Conservation (phyloP, 2,888 invertebrate species). For the Brachylomia viminalis region DNA sequence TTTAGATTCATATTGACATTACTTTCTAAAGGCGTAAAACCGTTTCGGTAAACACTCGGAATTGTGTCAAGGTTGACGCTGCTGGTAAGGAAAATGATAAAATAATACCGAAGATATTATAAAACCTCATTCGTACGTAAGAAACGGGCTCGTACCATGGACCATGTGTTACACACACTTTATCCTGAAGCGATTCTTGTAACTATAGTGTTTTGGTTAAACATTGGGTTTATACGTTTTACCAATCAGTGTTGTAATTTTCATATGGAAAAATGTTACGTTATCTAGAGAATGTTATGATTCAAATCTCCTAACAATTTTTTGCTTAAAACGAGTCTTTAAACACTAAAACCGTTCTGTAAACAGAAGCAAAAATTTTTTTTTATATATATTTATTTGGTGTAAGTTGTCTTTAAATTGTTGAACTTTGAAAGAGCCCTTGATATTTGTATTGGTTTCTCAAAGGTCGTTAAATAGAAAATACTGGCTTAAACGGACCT, state of each 20-base stretch:
- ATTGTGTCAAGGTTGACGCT: slow-evolving; percentile 29
- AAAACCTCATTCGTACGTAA: slow-evolving; percentile 20
- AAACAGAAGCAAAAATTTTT: too few species aligned
- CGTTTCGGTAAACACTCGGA: not conserved
- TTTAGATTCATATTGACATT: not conserved
- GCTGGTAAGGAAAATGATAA: slow-evolving; percentile 36
- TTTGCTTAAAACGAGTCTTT: too few species aligned
- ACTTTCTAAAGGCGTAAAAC: slow-evolving; percentile 16
- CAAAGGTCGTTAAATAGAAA: slow-evolving; percentile 9
- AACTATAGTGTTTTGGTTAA: not conserved
- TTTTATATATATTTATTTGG: too few species aligned
- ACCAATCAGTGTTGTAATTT: not conserved
- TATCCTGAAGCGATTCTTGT: slow-evolving; percentile 52
- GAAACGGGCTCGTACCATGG: slow-evolving; percentile 26
- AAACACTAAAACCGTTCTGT: too few species aligned
- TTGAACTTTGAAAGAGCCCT: too few species aligned
- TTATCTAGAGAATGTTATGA: not conserved
- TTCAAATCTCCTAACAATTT: too few species aligned
- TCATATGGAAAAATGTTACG: not conserved
- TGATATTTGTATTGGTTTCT: slow-evolving; percentile 12
- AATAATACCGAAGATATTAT: slow-evolving; percentile 17
- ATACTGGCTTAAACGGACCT: not conserved
- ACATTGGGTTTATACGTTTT: slow-evolving; percentile 23
- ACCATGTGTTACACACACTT: slow-evolving; percentile 22
- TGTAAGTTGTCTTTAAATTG: not conserved